phyloP scores from a whole-genome alignment of 2,113 vertebrate genomes.

The Dasyurus viverrinus region DNA sequence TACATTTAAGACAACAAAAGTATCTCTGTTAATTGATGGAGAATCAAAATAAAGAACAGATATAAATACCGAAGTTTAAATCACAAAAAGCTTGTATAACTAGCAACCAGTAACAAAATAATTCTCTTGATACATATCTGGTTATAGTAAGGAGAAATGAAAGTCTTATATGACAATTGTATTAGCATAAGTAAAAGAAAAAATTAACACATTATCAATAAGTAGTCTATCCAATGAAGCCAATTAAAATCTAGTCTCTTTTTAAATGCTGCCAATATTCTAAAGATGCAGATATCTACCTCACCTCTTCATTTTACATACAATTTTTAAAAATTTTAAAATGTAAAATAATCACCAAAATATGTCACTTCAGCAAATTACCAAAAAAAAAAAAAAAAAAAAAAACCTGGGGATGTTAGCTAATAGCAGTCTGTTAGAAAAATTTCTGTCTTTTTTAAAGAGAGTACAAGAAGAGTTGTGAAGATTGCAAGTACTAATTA shows the following conservation, averaged over 20 bases:
- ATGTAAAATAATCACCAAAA: conserved; percentile 46
- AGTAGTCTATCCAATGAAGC: not conserved
- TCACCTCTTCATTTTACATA: not conserved
- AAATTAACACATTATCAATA: not conserved
- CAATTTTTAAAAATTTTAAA: conserved; percentile 39
- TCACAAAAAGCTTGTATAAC: not conserved
- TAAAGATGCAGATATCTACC: not conserved
- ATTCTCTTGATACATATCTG: not conserved
- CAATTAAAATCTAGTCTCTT: not conserved
- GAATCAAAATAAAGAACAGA: conserved; percentile 13
- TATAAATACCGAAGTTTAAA: conserved; percentile 4
- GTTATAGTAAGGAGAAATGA: not conserved
- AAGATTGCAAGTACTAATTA: conserved; percentile 19
- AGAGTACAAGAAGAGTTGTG: not conserved
- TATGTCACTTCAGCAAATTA: conserved; percentile 17
- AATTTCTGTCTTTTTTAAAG: conserved; percentile 41
- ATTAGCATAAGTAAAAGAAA: not conserved
- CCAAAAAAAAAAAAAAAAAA: not conserved
- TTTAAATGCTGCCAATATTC: not conserved
- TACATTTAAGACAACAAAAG: conserved; percentile 47
- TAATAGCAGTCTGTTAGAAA: conserved; percentile 15
- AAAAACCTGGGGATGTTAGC: not conserved
- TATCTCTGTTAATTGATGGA: not conserved
- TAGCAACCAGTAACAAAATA: not conserved
- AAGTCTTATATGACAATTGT: not conserved